Evolutionary conservation across 2,888 invertebrate species (phyloP), one percentile per base, ranked within the genome.

Genomic region (Glyphotaelius pellucidus): DNA sequence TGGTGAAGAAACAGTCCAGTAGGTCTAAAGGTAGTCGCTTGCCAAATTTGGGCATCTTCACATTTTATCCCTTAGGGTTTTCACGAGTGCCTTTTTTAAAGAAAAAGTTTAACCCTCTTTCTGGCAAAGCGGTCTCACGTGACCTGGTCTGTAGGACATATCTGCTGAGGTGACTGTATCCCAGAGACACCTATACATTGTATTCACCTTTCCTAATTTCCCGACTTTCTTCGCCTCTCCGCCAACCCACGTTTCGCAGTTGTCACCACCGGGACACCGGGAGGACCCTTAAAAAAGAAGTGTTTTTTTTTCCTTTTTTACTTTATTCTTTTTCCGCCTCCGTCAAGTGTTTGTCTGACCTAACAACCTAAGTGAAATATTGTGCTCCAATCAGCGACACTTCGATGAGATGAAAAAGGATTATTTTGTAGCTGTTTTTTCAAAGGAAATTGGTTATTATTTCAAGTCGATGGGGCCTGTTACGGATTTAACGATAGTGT

Each of bases 251-350:
- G 90, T 90, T 81, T 47, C 80, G 38, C 90, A 30, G 80, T 90
- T 90, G 90, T 90, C 90, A 90, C 90, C 90, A 31, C 90, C 42
- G 81, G 67, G 32, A 87, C 67, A 67, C 67, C 67, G 67, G 67
- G 86, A 90, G 90, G 47, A 81, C 90, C 81, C 81, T 90, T 90
- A 47, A 90, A 86, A 86, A 80, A 42, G 88, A 25, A 25, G 88
- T 79, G 79, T 89, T 90, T 89, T 79, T 90, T 67, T 87, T 89
- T 80, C 79, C n/a, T 79, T 90, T 88, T 88, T 89, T 89, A 38
- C 38, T n/a, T 67, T 67, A 67, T 67, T 67, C 67, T 67, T 67
- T 67, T 67, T n/a, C 79, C 89, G 15, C 38, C 32, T 31, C 84
- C 52, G 88, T 89, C 88, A 52, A 89, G 35, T 79, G 79, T 79